Conservation (phyloP, 2,797 vertebrate species). For the Danio tinwini region DNA sequence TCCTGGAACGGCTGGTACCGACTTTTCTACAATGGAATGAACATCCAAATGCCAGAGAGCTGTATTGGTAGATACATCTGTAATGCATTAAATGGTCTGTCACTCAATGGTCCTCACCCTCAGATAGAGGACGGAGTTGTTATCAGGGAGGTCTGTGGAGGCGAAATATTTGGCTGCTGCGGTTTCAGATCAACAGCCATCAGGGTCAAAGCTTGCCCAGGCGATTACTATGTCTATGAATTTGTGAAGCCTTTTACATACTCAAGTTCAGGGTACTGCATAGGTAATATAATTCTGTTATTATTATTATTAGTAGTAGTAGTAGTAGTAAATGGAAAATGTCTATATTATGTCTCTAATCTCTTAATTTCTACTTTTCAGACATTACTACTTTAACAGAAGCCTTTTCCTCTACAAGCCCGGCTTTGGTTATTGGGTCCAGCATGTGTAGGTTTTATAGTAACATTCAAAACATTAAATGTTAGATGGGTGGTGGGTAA, state of each 20-base stretch:
- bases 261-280: conserved; percentile 18
- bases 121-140: conserved; percentile 25
- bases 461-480: background rate
- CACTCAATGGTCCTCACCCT: conserved; percentile 18
- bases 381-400: background rate
- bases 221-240: conserved; percentile 25
- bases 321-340: no score
- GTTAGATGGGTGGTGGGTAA: no score
- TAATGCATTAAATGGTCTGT: background rate
- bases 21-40: background rate
- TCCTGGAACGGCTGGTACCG: no score
- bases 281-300: background rate
- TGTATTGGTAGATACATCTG: background rate
- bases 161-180: background rate
- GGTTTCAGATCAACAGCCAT: background rate
- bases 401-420: background rate
- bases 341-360: background rate
- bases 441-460: background rate
- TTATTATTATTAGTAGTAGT: background rate
- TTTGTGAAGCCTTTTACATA: background rate
- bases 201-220: conserved; percentile 31
- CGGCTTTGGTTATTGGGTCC: background rate
- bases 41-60: conserved; percentile 19
- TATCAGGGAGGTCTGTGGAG: background rate
- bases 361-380: background rate